phyloP scores from a whole-genome alignment of 2,113 vertebrate genomes.

The Antechinus flavipes region DNA sequence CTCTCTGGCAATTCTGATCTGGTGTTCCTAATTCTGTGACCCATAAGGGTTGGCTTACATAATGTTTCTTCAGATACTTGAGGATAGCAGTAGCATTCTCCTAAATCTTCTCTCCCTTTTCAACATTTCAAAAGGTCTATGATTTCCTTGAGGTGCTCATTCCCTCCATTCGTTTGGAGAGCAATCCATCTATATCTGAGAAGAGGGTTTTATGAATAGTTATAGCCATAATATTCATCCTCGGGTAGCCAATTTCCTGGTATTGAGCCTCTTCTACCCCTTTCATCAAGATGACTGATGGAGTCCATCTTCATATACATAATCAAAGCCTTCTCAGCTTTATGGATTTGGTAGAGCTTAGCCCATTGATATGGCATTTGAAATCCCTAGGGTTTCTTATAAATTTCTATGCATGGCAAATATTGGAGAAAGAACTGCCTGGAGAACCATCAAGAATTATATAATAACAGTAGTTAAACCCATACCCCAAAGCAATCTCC shows the following conservation, averaged over 20 bases:
- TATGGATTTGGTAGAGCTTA: not conserved
- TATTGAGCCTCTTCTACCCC: not conserved
- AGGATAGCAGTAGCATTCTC: not conserved
- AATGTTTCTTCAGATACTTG: not conserved
- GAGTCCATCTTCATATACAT: not conserved
- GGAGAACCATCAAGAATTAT: not conserved
- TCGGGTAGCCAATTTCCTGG: not conserved
- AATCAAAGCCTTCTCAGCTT: not conserved
- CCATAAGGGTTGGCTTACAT: not conserved
- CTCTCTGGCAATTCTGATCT: not conserved
- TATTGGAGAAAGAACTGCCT: not conserved
- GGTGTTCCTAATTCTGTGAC: not conserved
- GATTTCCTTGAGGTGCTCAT: not conserved
- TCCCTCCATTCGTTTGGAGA: not conserved
- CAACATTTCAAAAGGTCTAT: not conserved
- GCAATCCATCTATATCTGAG: not conserved
- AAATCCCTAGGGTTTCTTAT: not conserved
- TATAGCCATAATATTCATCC: not conserved
- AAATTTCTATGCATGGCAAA: not conserved
- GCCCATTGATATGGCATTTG: not conserved
- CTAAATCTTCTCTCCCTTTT: not conserved
- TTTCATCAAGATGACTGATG: not conserved
- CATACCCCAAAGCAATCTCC: not conserved
- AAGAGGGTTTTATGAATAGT: not conserved
- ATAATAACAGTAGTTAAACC: not conserved